These are phyloP conservation scores for Scalopus aquaticus DNA, from an alignment of 2,113 vertebrate genomes.

Conservation along the genomic window DNA sequence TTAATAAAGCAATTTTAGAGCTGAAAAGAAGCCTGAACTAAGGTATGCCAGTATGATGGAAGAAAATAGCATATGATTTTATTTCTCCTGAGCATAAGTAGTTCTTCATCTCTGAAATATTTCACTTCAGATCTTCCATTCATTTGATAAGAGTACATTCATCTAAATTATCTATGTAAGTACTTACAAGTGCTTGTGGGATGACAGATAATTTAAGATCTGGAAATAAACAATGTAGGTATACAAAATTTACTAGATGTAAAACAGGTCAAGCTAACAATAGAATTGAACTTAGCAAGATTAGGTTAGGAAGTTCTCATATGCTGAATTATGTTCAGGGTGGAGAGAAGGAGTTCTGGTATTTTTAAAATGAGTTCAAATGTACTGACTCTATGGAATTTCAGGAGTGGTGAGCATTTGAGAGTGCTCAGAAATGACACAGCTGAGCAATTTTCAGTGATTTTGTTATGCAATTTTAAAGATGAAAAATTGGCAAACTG, in stretches of 20 bases:
- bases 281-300: not conserved
- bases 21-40: not conserved
- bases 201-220: not conserved
- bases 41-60: not conserved
- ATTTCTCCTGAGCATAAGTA: not conserved
- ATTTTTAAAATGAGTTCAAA: constrained; percentile 23
- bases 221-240: not conserved
- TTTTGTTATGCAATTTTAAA: constrained; percentile 34
- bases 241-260: not conserved
- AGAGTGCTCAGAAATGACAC: not conserved
- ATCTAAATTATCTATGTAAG: not conserved
- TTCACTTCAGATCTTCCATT: not conserved
- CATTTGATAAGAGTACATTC: not conserved
- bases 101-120: not conserved
- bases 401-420: not conserved
- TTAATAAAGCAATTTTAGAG: constrained; percentile 1
- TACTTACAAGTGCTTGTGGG: not conserved
- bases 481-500: not conserved
- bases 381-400: not conserved
- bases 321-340: not conserved
- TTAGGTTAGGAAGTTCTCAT: not conserved
- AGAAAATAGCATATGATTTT: not conserved
- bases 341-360: not conserved
- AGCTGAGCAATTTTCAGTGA: constrained; percentile 42
- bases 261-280: not conserved